Evolutionary conservation across 2,113 vertebrate species (phyloP), one percentile per base, ranked within the genome.

Genomic region (Procavia capensis): DNA sequence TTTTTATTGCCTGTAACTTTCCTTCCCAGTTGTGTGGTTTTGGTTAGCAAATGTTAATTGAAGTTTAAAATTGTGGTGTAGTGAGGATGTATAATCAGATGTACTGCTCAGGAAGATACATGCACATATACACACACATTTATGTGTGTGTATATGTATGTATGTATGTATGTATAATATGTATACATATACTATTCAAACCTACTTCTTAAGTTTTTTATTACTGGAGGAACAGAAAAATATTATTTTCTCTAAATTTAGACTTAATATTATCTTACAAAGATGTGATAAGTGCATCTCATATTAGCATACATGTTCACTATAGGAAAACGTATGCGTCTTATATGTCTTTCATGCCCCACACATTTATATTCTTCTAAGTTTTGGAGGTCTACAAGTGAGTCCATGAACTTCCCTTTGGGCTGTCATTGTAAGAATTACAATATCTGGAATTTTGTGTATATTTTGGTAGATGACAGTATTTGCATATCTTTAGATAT

Each of bases 31-130:
- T 89, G 20, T 92, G 90, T 84, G 74, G 61, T 75, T 89, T 97
- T 39, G 63, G 20, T 95, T 96, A 86, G 82, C 24, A 68, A 29
- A 84, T 89, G 29, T 91, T 96, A 87, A 97, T 90, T 92, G 10
- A 34, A 29, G 39, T 50, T 50, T 74, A 61, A 66, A 88, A 84
- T 83, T n/a, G n/a, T n/a, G n/a, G 14, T 63, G 9, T 29, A 74
- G 39, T 36, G 61, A 72, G n/a, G 24, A 29, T 24, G 63, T 29
- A 20, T 43, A 64, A 79, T 79, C 81, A 83, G 47, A 22, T 3
- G 50, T 36, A 57, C 17, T 90, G 43, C 27, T 74, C 86, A 96
- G 95, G 82, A 97, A 74, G 85, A 13, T 41, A 24, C 50, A 54
- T 3, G 14, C 50, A 54, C 50, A 54, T 3, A 13, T 16, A 54